Evolutionary conservation across 2,797 vertebrate species (phyloP).

Genomic region (Fistularia tabacaria): DNA sequence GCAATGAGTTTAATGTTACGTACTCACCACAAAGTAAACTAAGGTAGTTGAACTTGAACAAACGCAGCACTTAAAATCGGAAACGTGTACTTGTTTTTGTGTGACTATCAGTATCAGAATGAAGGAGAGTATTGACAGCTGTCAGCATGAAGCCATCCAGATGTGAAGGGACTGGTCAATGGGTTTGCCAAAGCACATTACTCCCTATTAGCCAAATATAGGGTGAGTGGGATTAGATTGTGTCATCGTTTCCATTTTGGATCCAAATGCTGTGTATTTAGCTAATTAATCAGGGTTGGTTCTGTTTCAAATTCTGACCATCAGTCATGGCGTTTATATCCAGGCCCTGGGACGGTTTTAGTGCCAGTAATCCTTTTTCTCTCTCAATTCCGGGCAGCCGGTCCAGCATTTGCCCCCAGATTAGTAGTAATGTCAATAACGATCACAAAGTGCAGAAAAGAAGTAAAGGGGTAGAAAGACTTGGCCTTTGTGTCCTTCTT

Average conservation of each 20-base stretch:
- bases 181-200: conserved; percentile 2
- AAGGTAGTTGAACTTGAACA: too few species aligned
- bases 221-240: conserved; percentile 8
- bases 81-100: too few species aligned
- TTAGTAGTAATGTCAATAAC: conserved; percentile 70
- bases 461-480: conserved; percentile 11
- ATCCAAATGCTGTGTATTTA: conserved; percentile 33
- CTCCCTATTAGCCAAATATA: conserved; percentile 9
- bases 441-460: conserved; percentile 60
- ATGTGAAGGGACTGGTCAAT: neutral
- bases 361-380: conserved; percentile 53
- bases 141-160: too few species aligned
- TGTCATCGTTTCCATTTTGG: conserved; percentile 23
- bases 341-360: conserved; percentile 44
- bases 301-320: conserved; percentile 40
- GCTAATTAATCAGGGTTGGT: conserved; percentile 49
- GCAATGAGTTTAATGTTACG: too few species aligned
- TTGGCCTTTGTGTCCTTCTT: conserved; percentile 62
- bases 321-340: conserved; percentile 47
- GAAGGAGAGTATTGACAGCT: too few species aligned
- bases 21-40: too few species aligned
- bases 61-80: too few species aligned
- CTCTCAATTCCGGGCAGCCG: conserved; percentile 43
- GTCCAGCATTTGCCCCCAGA: conserved; percentile 61
- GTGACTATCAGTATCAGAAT: too few species aligned